Percentiles rank a stretch among this genome's conserved stretches.
Evolutionary conservation across 2,888 invertebrate species (phyloP).

Genomic region (Mimachlamys varia): DNA sequence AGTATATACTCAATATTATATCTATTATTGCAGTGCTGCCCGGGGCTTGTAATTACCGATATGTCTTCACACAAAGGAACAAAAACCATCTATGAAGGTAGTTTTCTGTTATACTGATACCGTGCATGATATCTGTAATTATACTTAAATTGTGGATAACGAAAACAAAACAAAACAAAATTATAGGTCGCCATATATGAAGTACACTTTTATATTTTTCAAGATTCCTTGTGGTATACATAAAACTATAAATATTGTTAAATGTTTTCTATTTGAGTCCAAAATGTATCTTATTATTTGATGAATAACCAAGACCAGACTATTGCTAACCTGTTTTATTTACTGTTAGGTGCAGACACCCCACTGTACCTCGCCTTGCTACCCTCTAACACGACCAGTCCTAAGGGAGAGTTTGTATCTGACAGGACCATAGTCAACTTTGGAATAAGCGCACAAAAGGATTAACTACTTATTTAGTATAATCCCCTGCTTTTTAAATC

Average conservation of each 20-base stretch:
- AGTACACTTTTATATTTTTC: too few species aligned
- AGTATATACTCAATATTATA: too few species aligned
- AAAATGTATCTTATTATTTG: too few species aligned
- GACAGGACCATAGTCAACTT: slow-evolving; percentile 52
- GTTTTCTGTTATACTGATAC: not conserved
- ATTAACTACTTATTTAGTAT: too few species aligned
- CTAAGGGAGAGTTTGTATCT: slow-evolving; percentile 60
- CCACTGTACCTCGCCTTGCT: slow-evolving; percentile 66
- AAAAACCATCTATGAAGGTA: slow-evolving; percentile 80
- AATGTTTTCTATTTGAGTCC: too few species aligned
- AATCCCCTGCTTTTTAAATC: too few species aligned
- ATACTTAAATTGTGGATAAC: too few species aligned
- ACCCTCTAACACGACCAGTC: slow-evolving; percentile 56
- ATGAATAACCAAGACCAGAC: too few species aligned
- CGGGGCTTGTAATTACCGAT: slow-evolving; percentile 91
- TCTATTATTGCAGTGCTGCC: slow-evolving; percentile 81
- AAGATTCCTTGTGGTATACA: too few species aligned
- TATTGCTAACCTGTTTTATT: not conserved
- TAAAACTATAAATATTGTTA: too few species aligned
- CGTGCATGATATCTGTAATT: not conserved
- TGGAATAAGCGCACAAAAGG: not conserved
- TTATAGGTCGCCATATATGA: too few species aligned
- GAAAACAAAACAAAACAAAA: too few species aligned
- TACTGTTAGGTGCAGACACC: slow-evolving; percentile 67
- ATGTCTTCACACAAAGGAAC: slow-evolving; percentile 88